phyloP scores from a whole-genome alignment of 2,797 vertebrate genomes.

The Luscinia megarhynchos region DNA sequence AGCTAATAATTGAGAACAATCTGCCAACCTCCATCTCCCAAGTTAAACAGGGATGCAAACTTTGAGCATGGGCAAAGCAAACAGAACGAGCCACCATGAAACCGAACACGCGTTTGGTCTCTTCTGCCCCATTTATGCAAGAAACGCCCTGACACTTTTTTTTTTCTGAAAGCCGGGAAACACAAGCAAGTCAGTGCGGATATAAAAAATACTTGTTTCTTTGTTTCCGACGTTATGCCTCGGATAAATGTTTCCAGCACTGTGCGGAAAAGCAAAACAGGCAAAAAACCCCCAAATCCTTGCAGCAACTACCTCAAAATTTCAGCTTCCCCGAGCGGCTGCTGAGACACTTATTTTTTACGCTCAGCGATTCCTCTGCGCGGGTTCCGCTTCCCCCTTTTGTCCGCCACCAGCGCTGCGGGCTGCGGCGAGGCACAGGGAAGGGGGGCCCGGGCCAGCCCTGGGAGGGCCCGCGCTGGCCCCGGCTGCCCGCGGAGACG shows the following conservation, averaged over 20 bases:
- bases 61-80: background rate
- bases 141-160: rapidly evolving
- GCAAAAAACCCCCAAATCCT: background rate
- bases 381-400: background rate
- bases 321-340: background rate
- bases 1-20: background rate
- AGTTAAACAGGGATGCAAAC: background rate
- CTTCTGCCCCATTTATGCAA: background rate
- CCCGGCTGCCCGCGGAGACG: too few relatives aligned
- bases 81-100: background rate
- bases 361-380: background rate
- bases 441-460: background rate
- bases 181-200: rapidly evolving
- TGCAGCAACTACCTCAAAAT: background rate
- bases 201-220: background rate
- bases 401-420: background rate
- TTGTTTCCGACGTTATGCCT: background rate
- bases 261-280: background rate
- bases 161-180: background rate
- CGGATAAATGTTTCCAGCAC: background rate
- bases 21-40: rapidly evolving
- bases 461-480: background rate
- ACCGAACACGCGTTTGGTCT: rapidly evolving
- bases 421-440: background rate
- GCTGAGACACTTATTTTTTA: background rate